Conservation (phyloP, 2,888 invertebrate species). For the Andrena bicolor region DNA sequence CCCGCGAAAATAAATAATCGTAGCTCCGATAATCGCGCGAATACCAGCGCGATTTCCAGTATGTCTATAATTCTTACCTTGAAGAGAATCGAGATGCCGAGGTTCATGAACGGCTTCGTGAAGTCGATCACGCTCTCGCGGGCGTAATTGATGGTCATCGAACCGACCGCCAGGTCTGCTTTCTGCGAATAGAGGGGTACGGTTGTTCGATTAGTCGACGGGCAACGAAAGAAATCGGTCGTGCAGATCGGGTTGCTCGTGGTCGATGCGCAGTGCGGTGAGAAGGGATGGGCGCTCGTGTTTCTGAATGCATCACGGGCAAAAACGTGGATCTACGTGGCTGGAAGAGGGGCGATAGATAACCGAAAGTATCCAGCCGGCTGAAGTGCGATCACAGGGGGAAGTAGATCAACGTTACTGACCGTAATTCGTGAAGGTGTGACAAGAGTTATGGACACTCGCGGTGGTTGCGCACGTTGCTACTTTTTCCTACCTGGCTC, state of each 20-base stretch:
- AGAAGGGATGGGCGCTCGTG: background rate
- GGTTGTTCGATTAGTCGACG: slow-evolving; percentile 11
- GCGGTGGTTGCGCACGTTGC: background rate
- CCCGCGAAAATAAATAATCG: no score
- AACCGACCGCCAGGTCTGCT: slow-evolving; percentile 95
- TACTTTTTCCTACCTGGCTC: slow-evolving; percentile 29
- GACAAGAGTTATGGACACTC: background rate
- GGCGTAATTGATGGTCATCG: slow-evolving; percentile 96
- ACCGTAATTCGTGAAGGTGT: background rate
- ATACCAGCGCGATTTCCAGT: no score
- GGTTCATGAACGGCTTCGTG: slow-evolving; percentile 96
- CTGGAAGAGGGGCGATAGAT: background rate
- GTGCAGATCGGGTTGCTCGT: background rate
- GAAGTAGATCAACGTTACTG: slow-evolving; percentile 3
- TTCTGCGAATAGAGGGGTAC: slow-evolving; percentile 86
- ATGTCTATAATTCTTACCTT: slow-evolving; percentile 86
- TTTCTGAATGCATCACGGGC: background rate
- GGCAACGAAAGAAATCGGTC: background rate
- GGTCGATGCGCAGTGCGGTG: background rate
- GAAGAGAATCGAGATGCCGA: slow-evolving; percentile 95
- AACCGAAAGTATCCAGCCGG: background rate
- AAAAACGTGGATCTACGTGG: slow-evolving; percentile 10
- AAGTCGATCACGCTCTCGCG: slow-evolving; percentile 96
- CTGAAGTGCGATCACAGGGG: background rate
- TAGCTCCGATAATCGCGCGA: no score